Conservation (phyloP, 2,888 invertebrate species). For the Xanthia icteritia region DNA sequence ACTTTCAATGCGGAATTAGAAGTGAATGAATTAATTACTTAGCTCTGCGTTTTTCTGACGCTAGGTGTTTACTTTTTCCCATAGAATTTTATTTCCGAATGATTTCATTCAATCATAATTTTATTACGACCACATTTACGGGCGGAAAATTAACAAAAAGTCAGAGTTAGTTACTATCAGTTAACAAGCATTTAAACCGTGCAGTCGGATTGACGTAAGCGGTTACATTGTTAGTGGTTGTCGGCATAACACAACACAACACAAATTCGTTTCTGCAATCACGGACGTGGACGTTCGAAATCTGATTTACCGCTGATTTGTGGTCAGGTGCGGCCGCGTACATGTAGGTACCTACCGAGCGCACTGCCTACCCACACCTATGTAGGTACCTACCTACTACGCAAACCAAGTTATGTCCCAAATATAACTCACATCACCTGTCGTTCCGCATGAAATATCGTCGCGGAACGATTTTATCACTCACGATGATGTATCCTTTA, state of each 20-base stretch:
- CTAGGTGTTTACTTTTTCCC: background rate
- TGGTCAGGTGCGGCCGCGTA: slow-evolving; percentile 76
- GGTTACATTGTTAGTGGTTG: slow-evolving; percentile 78
- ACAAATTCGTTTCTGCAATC: slow-evolving; percentile 86
- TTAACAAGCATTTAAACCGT: slow-evolving; percentile 58
- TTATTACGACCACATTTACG: background rate
- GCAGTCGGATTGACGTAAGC: slow-evolving; percentile 66
- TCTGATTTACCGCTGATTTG: slow-evolving; percentile 89
- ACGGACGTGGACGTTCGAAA: slow-evolving; percentile 84
- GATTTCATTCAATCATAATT: slow-evolving; percentile 12
- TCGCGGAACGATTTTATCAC: slow-evolving; percentile 58
- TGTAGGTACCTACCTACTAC: slow-evolving; percentile 12
- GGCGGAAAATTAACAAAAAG: background rate
- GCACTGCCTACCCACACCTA: slow-evolving; percentile 41
- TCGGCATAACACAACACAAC: slow-evolving; percentile 74
- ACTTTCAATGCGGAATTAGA: slow-evolving; percentile 51
- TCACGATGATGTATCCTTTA: slow-evolving; percentile 61
- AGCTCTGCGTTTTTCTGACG: slow-evolving; percentile 29
- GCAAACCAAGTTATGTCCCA: slow-evolving; percentile 53
- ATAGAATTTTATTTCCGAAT: slow-evolving; percentile 12
- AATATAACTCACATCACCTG: slow-evolving; percentile 62
- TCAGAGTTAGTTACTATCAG: slow-evolving; percentile 25
- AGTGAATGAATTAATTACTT: slow-evolving; percentile 60
- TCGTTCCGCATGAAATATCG: slow-evolving; percentile 57
- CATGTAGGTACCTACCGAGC: slow-evolving; percentile 56